A percentile compares a stretch with the other conserved stretches of the same genome.
phyloP scores from a whole-genome alignment of 1,140 invertebrate genomes.

The Acromyrmex echinatior region DNA sequence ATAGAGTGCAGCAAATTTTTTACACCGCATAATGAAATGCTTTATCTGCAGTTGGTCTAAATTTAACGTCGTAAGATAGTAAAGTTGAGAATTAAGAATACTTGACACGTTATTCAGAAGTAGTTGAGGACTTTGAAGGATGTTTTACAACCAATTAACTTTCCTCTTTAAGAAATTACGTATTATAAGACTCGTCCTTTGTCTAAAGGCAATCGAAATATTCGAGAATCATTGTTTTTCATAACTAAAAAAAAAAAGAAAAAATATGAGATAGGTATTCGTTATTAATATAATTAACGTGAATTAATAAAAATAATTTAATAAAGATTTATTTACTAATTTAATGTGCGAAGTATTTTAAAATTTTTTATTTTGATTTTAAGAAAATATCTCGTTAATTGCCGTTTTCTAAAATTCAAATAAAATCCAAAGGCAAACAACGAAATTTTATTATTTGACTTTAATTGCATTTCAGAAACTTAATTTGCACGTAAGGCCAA shows the following conservation, averaged over 20 bases:
- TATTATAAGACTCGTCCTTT: constrained; percentile 44
- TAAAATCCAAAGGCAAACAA: not conserved
- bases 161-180: constrained; percentile 72
- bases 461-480: constrained; percentile 24
- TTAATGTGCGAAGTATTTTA: not conserved
- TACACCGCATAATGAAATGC: not conserved
- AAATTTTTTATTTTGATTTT: constrained; percentile 30
- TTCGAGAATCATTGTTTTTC: not conserved
- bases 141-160: constrained; percentile 80
- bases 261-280: not conserved
- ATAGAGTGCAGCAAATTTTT: not conserved
- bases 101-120: constrained; percentile 77
- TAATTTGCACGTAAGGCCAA: not conserved
- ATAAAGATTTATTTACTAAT: not conserved
- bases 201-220: constrained; percentile 53
- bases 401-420: not conserved
- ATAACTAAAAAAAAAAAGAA: not conserved
- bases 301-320: not conserved
- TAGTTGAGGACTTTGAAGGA: constrained; percentile 70
- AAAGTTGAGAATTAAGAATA: constrained; percentile 71
- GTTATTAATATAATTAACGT: not conserved
- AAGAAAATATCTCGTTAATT: not conserved
- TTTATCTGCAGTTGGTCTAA: constrained; percentile 44
- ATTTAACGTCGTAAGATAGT: constrained; percentile 63
- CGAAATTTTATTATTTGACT: not conserved